A percentile compares a stretch with the other conserved stretches of the same genome.
Evolutionary conservation across 2,888 invertebrate species (phyloP).

Genomic region (Lycaena phlaeas): DNA sequence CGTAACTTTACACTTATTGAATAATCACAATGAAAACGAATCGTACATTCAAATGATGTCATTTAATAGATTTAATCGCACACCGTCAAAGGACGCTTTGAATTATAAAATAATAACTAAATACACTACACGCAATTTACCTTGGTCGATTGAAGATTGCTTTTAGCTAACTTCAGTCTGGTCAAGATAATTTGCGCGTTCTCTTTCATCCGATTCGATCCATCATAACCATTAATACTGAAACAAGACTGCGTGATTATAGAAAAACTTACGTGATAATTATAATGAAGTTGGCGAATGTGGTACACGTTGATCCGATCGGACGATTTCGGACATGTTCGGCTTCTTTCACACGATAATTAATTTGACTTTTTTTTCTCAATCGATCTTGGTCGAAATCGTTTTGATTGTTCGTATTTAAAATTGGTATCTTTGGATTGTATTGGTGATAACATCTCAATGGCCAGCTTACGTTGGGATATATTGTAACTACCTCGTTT

Average conservation of each 20-base stretch:
- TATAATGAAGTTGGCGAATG: slow-evolving; percentile 5
- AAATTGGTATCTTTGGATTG: too few relatives aligned
- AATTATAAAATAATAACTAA: neutral
- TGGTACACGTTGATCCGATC: neutral
- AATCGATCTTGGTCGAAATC: neutral
- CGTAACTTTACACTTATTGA: neutral
- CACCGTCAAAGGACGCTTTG: neutral
- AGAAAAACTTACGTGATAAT: neutral
- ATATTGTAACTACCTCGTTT: neutral
- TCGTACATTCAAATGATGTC: neutral
- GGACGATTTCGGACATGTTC: neutral
- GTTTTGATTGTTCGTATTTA: neutral
- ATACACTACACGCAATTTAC: too few relatives aligned
- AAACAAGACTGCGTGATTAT: slow-evolving; percentile 6
- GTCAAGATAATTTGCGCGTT: too few relatives aligned
- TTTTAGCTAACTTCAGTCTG: neutral
- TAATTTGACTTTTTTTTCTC: too few relatives aligned
- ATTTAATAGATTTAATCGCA: neutral
- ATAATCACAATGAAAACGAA: too few relatives aligned
- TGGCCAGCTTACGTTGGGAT: too few relatives aligned
- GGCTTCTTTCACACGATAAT: too few relatives aligned
- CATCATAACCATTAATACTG: slow-evolving; percentile 4
- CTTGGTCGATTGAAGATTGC: too few relatives aligned
- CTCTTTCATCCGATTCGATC: neutral
- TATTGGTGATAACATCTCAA: too few relatives aligned